A percentile compares a stretch with the other conserved stretches of the same genome.
These are phyloP conservation scores for Ascaphus truei DNA, from an alignment of 2,113 vertebrate species.

Conservation along the genomic window DNA sequence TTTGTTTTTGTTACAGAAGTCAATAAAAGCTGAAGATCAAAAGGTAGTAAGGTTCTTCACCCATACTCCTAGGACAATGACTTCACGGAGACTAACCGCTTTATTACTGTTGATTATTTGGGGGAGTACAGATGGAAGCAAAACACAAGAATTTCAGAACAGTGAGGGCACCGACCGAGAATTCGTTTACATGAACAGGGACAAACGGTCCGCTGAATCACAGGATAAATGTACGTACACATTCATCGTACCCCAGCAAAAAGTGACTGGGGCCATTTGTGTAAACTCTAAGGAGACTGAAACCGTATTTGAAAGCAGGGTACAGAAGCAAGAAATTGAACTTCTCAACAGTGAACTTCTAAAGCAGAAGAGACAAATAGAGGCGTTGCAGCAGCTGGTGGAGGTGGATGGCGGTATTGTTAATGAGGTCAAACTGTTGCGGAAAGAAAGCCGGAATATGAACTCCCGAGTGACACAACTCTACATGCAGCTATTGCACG, in stretches of 20 bases:
- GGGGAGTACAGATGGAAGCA: slow-evolving; percentile 49
- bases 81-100: slow-evolving; percentile 54
- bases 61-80: slow-evolving; percentile 54
- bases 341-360: slow-evolving; percentile 89
- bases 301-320: slow-evolving; percentile 79
- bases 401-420: slow-evolving; percentile 96
- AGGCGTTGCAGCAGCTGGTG: slow-evolving; percentile 91
- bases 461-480: slow-evolving; percentile 96
- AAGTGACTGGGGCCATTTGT: slow-evolving; percentile 94
- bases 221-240: slow-evolving; percentile 95
- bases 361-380: slow-evolving; percentile 96
- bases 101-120: slow-evolving; percentile 63
- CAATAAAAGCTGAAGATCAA: not conserved
- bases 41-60: not conserved
- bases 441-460: slow-evolving; percentile 98
- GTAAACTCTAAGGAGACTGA: slow-evolving; percentile 94
- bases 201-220: slow-evolving; percentile 71
- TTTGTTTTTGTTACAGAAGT: slow-evolving; percentile 39
- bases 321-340: slow-evolving; percentile 92
- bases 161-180: slow-evolving; percentile 65
- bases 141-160: slow-evolving; percentile 68
- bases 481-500: slow-evolving; percentile 96
- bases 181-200: slow-evolving; percentile 78
- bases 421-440: slow-evolving; percentile 92
- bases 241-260: slow-evolving; percentile 95